phyloP scores from a whole-genome alignment of 2,797 vertebrate genomes.

The Otus scops region DNA sequence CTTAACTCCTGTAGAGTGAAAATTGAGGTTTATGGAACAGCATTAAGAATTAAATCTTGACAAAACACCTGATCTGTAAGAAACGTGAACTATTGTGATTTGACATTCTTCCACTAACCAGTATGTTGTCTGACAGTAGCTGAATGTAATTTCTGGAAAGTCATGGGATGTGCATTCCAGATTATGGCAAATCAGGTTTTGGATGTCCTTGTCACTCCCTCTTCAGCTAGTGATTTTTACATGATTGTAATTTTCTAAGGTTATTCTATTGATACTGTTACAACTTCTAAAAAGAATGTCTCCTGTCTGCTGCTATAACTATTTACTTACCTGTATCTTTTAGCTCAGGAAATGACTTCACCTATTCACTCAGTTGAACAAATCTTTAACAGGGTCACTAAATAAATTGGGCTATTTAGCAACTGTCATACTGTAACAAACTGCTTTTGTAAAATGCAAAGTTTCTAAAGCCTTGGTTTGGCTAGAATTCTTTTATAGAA shows the following conservation, averaged over 20 bases:
- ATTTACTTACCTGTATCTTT: constrained; percentile 76
- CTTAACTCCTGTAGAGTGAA: not conserved
- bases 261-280: constrained; percentile 71
- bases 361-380: constrained; percentile 64
- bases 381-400: constrained; percentile 72
- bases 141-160: constrained; percentile 69
- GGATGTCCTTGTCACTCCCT: constrained; percentile 35
- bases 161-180: constrained; percentile 53
- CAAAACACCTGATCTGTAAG: constrained; percentile 25
- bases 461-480: constrained; percentile 62
- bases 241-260: constrained; percentile 68
- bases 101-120: constrained; percentile 47
- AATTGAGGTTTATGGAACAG: constrained; percentile 13
- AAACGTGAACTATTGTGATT: constrained; percentile 39
- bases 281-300: constrained; percentile 62
- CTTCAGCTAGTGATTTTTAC: constrained; percentile 53
- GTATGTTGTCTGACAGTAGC: constrained; percentile 66
- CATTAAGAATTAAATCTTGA: constrained; percentile 28
- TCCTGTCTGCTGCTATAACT: constrained; percentile 78
- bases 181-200: constrained; percentile 59
- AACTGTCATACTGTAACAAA: constrained; percentile 63
- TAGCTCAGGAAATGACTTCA: constrained; percentile 81
- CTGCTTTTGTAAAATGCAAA: constrained; percentile 54
- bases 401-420: constrained; percentile 65
- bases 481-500: constrained; percentile 56